Base-by-base conservation (phyloP, 30 jellyfish, hydroid and myxozoan species). In the Euphysa ruthae region DNA sequence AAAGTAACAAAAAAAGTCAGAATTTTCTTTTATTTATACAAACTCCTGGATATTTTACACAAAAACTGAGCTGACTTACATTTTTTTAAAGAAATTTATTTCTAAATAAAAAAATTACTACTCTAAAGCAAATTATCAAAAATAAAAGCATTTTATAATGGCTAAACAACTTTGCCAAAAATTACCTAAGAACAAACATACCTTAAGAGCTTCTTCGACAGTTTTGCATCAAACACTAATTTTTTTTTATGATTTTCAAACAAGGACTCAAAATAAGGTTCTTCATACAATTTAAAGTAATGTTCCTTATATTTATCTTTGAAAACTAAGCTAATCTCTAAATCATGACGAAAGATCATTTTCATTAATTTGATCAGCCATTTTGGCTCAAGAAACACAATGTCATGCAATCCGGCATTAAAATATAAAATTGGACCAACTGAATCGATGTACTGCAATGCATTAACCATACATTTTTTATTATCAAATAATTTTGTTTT, bases 301-400 rank as follows among this genome's bases (percentile, higher is more conserved):
- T 43, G 7, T 27, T 20, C 46, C 58, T 4, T 13, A 26, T 34
- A 76, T 18, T 61, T 64, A 26, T 49, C 71, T 16, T 64, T 32
- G 49, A 13, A 82, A 26, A 18, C 26, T 16, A 76, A 80, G n/a
- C 22, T 54, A 32, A 51, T 58, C 13, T 43, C 42, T 21, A 27
- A 74, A 51, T 79, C 90, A 61, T 71, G 79, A 19, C 96, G 57
- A 49, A 85, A 85, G 4, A 85, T 16, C 43, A 44, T 14, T 32
- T 85, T 82, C 55, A 85, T 25, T 8, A 71, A 54, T 6, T 66
- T 20, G 22, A 79, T 28, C 44, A 79, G 74, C 94, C 94, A 78
- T 32, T 49, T 69, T 1, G 75, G 77, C 70, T 85, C 64, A 23
- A 79, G 57, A 52, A 85, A 78, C 4, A 85, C 96, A 31, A 63